Percentiles rank a stretch among this genome's conserved stretches.
Conservation (phyloP, 2,888 invertebrate species). For the Thysanoteuthis rhombus region DNA sequence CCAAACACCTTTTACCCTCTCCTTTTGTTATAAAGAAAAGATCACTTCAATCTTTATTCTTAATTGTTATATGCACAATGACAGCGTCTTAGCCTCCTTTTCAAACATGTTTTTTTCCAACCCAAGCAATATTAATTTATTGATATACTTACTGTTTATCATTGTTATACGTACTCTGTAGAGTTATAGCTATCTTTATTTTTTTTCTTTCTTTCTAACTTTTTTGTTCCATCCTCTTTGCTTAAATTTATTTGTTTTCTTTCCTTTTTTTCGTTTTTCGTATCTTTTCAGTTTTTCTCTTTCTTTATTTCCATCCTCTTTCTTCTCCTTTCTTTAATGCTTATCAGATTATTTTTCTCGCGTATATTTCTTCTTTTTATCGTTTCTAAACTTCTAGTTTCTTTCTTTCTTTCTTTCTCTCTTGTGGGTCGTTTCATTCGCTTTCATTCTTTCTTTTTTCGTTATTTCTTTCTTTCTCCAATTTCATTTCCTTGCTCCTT, state of each 20-base stretch:
- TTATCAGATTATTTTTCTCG: not conserved
- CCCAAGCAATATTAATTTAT: not conserved
- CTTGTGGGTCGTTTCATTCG: not conserved
- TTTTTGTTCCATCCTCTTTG: no score
- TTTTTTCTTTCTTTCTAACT: no score
- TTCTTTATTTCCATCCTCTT: not conserved
- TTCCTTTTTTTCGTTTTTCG: not conserved
- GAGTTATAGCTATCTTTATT: no score
- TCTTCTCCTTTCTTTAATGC: not conserved
- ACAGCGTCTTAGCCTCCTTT: not conserved
- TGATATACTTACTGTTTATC: not conserved
- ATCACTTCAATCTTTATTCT: not conserved
- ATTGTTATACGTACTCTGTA: no score
- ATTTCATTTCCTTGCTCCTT: not conserved
- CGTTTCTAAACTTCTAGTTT: not conserved
- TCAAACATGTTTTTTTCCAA: not conserved
- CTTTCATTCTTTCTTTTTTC: not conserved
- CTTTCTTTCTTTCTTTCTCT: not conserved
- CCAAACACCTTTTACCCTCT: not conserved
- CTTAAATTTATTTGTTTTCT: not conserved
- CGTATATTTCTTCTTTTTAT: not conserved
- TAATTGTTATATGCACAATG: not conserved
- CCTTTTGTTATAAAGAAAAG: not conserved
- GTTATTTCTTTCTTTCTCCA: no score
- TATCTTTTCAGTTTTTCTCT: not conserved